phyloP scores from a whole-genome alignment of 2,113 vertebrate genomes.

The Protomyctophum bolini region DNA sequence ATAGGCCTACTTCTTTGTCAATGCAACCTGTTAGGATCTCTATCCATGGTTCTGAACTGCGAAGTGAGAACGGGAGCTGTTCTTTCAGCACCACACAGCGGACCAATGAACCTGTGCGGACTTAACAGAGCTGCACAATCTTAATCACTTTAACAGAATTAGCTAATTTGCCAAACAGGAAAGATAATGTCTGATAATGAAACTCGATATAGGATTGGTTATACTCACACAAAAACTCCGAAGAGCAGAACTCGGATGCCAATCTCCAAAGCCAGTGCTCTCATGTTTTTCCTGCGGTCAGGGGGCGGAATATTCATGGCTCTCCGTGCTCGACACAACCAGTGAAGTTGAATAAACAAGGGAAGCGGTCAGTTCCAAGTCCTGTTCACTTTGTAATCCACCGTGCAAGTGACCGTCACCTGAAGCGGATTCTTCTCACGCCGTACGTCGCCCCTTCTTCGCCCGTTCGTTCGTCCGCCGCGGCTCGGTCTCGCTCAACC shows the following conservation, averaged over 20 bases:
- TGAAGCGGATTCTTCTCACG: constrained; percentile 32
- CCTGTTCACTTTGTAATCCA: constrained; percentile 60
- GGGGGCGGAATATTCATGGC: constrained; percentile 79
- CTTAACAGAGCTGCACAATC: constrained; percentile 6
- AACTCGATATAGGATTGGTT: neutral
- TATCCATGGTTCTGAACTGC: constrained; percentile 39
- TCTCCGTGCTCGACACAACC: constrained; percentile 35
- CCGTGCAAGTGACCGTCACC: constrained; percentile 40
- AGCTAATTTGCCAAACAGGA: neutral
- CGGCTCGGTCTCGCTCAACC: too few species aligned
- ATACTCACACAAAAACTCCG: constrained; percentile 84
- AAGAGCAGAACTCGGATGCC: constrained; percentile 81
- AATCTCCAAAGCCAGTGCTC: constrained; percentile 77
- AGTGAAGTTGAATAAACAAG: constrained; percentile 26
- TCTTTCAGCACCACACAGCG: constrained; percentile 45
- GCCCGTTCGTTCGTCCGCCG: neutral
- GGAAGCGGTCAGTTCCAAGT: constrained; percentile 22
- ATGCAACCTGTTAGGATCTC: constrained; percentile 67
- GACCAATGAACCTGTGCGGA: constrained; percentile 3
- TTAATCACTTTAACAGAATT: neutral
- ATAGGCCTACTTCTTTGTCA: neutral
- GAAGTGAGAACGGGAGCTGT: constrained; percentile 23
- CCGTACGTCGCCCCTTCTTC: constrained; percentile 11
- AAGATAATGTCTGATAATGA: neutral
- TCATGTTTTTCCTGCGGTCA: constrained; percentile 78